Evolutionary conservation across 2,113 vertebrate species (phyloP), one percentile per base, ranked within the genome.

Genomic region (Mola mola): DNA sequence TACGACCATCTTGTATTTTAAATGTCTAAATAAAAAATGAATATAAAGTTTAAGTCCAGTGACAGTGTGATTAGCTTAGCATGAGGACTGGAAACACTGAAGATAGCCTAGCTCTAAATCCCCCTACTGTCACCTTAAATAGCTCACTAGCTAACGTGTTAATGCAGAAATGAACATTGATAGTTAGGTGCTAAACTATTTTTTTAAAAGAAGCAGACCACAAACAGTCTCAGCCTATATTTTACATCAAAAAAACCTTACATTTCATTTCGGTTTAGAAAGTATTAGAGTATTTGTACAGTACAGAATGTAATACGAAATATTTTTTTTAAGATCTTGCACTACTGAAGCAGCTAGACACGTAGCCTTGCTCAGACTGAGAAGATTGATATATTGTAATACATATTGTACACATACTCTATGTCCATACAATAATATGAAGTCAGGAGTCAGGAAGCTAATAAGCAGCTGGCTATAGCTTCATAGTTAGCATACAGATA

Each of bases 1-100:
- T 80, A 81, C 55, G 44, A 77, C 50, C 58, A 78, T n/a, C 8
- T 29, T 29, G 37, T n/a, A 13, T 80, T 80, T 78, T 52, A 66
- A 58, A 84, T 83, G 74, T 78, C 41, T 75, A 58, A 56, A 66
- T 68, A 64, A 12, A 57, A 40, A 17, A 17, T 17, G n/a, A 40
- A n/a, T 40, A 12, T 43, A 5, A 52, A 59, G 12, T 38, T 49
- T 0, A 10, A 42, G 4, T 31, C 29, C 48, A 33, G 5, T 22
- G 3, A 4, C 9, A 0, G 12, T 61, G 34, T 31, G 21, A 10
- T 46, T 69, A 69, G 26, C n/a, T 55, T 25, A 44, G 50, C 44
- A 50, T 50, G 31, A 52, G 33, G 21, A 41, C 10, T 36, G 10
- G 16, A 22, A 12, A 13, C 16, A 17, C 8, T 21, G 15, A 16